Evolutionary conservation across 2,888 invertebrate species (phyloP), one percentile per base, ranked within the genome.

Genomic region (Ceramica pisi): DNA sequence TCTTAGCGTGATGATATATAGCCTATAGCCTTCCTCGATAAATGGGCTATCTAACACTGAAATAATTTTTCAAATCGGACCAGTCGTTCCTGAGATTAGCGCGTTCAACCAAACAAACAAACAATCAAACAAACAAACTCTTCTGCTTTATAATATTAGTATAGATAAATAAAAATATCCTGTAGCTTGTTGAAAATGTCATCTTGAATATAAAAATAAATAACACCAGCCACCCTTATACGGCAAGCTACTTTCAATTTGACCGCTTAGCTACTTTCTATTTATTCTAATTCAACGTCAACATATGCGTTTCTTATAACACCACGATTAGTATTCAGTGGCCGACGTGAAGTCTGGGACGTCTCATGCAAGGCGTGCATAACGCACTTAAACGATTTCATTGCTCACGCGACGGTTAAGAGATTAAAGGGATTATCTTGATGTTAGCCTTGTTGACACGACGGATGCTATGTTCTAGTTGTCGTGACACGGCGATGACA

Each of bases 361-460:
- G 83, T 87, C 87, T 87, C 69, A 85, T 86, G 84, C 82, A 83
- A 81, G 76, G 81, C 81, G 77, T 86, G 86, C 84, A 85, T 78
- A 87, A 84, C 88, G 89, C 91, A 89, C 86, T 90, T 90, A 81
- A 87, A 88, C 85, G 91, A 89, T 93, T 93, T 92, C 90, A 88
- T 88, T 89, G 85, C 80, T 76, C 88, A 87, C 81, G 85, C 86
- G 77, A 82, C 82, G 68, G 77, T 84, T 80, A 77, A 72, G 70
- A 87, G 88, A 90, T 90, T 90, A 89, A 78, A 79, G 75, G 78
- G 88, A 89, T 91, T 84, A 90, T 83, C 86, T 86, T 77, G 68
- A 84, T 80, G 82, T 72, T 73, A 71, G 71, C 78, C 81, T 83
- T 78, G 78, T 71, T 71, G 53, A 73, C 77, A 76, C 65, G 35